phyloP scores from a whole-genome alignment of 2,797 vertebrate genomes.

The Serranus cabrilla region DNA sequence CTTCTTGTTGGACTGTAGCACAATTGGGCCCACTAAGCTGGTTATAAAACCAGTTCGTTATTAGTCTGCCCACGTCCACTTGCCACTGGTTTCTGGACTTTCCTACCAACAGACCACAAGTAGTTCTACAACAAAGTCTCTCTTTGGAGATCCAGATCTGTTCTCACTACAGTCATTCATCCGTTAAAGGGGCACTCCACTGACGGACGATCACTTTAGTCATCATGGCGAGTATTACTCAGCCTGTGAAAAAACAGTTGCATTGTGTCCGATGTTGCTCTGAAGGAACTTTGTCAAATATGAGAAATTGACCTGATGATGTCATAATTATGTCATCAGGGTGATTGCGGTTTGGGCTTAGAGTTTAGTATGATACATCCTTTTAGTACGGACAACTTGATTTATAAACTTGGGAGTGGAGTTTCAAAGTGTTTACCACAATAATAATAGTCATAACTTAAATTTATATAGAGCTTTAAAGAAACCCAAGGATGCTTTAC shows the following conservation, averaged over 20 bases:
- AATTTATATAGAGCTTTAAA: no score
- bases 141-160: background rate
- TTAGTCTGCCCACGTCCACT: background rate
- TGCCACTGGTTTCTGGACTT: constrained; percentile 5
- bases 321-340: background rate
- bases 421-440: no score
- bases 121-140: background rate
- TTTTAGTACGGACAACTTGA: background rate
- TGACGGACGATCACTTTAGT: constrained; percentile 3
- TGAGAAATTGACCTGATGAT: background rate
- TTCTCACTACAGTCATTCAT: background rate
- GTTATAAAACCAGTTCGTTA: background rate
- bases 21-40: background rate
- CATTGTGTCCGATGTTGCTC: background rate
- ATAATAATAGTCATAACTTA: no score
- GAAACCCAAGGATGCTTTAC: no score
- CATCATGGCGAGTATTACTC: constrained; percentile 4
- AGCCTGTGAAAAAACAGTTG: background rate
- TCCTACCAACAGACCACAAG: constrained; percentile 2
- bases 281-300: constrained; percentile 1
- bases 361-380: no score
- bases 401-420: background rate
- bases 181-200: constrained; percentile 1
- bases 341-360: background rate
- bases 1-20: background rate